Base-by-base conservation (phyloP, 92 coral and sea anemone species). In the Meandrina meandrites region DNA sequence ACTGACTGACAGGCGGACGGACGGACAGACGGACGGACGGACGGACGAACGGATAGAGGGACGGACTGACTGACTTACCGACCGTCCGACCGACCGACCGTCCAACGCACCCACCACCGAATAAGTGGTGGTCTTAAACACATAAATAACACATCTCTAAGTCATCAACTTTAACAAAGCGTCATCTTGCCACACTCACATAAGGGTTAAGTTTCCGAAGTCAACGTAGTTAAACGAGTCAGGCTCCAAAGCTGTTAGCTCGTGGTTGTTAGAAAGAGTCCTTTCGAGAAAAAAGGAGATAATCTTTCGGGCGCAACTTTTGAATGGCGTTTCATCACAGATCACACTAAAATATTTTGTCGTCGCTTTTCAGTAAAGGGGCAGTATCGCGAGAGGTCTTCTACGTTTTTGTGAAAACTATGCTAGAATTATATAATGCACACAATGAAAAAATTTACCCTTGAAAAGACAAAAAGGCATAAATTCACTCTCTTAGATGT, bases 201-300 rank as follows among this genome's bases (percentile, higher is more conserved):
- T 76, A 34, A 86, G 51, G n/a, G 81, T 74, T 21, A 93, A 87
- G 18, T 79, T 84, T 13, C 89, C 82, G 24, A 68, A 79, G 42
- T 79, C 83, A 2, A 27, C 62, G 68, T 24, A 51, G 51, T 79
- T 58, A 21, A 93, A 88, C 8, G 96, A 79, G 11, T 70, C 90
- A 42, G 79, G 81, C 9, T 84, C 54, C 58, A 93, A 64, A 22
- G 81, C 75, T 0, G 89, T 85, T 30, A 90, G 84, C 14, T 79
- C 72, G 3, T 53, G 75, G 79, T 93, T 93, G 85, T 93, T 93
- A 3, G 96, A 86, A 50, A 93, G 89, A 42, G 90, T 51, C 9
- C 95, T 92, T 75, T 32, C 6, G 34, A 79, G 47, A 34, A 28
- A 75, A 32, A 62, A 64, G 32, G 34, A 75, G 5, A 54, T 28